Evolutionary conservation across 2,797 vertebrate species (phyloP).

Genomic region (Lagocephalus sceleratus): DNA sequence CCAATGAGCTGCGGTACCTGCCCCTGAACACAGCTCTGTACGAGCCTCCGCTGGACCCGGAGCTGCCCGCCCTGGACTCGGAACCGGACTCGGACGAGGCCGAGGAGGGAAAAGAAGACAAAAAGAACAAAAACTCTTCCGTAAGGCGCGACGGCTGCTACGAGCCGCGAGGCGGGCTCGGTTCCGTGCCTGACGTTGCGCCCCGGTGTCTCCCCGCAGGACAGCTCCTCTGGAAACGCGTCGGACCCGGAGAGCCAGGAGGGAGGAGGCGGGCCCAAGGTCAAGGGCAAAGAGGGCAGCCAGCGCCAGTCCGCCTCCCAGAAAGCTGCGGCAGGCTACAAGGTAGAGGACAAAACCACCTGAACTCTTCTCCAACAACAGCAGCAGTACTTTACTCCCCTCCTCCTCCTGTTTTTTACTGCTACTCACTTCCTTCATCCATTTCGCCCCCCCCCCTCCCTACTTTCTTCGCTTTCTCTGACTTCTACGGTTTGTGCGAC

Average conservation of each 20-base stretch:
- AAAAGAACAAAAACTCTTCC: constrained; percentile 88
- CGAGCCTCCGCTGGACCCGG: constrained; percentile 95
- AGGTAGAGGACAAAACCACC: constrained; percentile 99
- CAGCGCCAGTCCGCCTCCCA: constrained; percentile 84
- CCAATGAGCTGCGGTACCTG: constrained; percentile 95
- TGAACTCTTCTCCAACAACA: constrained; percentile 87
- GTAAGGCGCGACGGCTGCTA: too few species aligned
- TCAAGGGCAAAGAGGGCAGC: constrained; percentile 88
- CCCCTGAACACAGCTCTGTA: constrained; percentile 95
- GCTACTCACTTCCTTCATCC: constrained; percentile 68
- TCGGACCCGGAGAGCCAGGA: constrained; percentile 96
- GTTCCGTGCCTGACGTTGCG: too few species aligned
- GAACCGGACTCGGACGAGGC: constrained; percentile 95
- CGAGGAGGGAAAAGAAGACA: constrained; percentile 86
- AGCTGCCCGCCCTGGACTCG: constrained; percentile 90
- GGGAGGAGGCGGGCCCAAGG: constrained; percentile 82
- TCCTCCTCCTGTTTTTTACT: constrained; percentile 68
- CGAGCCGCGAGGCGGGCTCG: too few species aligned
- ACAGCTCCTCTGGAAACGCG: constrained; percentile 92
- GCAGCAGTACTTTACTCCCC: constrained; percentile 75
- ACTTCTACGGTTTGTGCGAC: constrained; percentile 28
- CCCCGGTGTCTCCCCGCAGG: constrained; percentile 76
- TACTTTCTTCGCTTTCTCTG: constrained; percentile 62
- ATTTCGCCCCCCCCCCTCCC: constrained; percentile 54
- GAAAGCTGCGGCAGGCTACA: constrained; percentile 95